A percentile compares a stretch with the other conserved stretches of the same genome.
Conservation (phyloP, 1,140 invertebrate species). For the Coenobita brevimanus region DNA sequence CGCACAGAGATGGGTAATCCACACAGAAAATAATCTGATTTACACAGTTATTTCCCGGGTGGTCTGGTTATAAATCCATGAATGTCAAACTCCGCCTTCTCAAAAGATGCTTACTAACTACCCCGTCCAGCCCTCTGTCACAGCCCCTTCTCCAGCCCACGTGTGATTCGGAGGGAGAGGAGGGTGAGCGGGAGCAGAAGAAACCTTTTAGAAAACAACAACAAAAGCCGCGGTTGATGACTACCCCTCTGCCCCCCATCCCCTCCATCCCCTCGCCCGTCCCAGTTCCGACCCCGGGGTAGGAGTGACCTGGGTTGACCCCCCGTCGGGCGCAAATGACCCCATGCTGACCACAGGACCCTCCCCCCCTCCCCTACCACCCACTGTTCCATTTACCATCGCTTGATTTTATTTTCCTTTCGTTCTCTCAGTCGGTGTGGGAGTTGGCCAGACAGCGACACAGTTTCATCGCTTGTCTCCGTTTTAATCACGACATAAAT, state of each 20-base stretch:
- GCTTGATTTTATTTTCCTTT: slow-evolving; percentile 4
- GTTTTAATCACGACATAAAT: too few relatives aligned
- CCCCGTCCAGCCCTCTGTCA: neutral
- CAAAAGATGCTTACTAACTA: too few relatives aligned
- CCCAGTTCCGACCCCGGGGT: neutral
- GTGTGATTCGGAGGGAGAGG: neutral
- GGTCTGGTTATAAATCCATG: too few relatives aligned
- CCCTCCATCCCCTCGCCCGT: too few relatives aligned
- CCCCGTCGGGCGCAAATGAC: slow-evolving; percentile 40
- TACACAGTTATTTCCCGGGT: too few relatives aligned
- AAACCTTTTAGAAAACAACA: slow-evolving; percentile 33
- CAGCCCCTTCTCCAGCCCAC: neutral
- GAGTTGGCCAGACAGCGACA: too few relatives aligned
- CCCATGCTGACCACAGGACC: slow-evolving; percentile 32
- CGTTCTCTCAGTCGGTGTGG: too few relatives aligned
- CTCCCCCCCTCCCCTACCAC: too few relatives aligned
- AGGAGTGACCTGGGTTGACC: slow-evolving; percentile 29
- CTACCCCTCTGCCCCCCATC: neutral
- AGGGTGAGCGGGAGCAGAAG: slow-evolving; percentile 6
- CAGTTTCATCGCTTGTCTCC: too few relatives aligned
- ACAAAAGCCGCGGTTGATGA: slow-evolving; percentile 31
- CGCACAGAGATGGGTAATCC: too few relatives aligned
- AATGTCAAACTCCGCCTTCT: too few relatives aligned
- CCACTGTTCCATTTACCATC: slow-evolving; percentile 28
- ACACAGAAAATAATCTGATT: too few relatives aligned